Percentiles rank a stretch among this genome's conserved stretches.
These are phyloP conservation scores for Diabrotica undecimpunctata DNA, from an alignment of 1,140 invertebrate species.

Conservation along the genomic window DNA sequence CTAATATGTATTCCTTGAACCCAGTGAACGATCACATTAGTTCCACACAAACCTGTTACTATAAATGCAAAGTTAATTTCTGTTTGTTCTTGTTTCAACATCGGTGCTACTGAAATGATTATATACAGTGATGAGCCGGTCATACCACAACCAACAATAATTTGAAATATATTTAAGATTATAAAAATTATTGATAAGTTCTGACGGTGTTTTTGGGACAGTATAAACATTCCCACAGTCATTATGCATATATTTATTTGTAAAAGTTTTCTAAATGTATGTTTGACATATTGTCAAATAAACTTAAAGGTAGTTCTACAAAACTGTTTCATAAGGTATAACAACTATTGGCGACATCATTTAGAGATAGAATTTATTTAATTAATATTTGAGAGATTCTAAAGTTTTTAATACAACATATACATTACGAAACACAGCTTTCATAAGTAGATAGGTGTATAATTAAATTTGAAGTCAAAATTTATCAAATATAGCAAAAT, in stretches of 20 bases:
- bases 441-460: too few species aligned
- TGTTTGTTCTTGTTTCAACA: conserved; percentile 40
- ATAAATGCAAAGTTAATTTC: conserved; percentile 44
- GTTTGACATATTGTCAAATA: conserved; percentile 17
- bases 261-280: conserved; percentile 10
- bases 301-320: background rate
- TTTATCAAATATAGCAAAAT: too few species aligned
- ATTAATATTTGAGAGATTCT: too few species aligned
- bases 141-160: conserved; percentile 34
- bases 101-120: conserved; percentile 34
- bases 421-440: too few species aligned
- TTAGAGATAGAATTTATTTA: too few species aligned
- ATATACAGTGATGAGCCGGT: conserved; percentile 38
- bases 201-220: conserved; percentile 26
- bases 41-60: conserved; percentile 40
- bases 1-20: conserved; percentile 42
- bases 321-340: too few species aligned
- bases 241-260: conserved; percentile 9
- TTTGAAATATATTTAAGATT: conserved; percentile 35
- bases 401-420: too few species aligned
- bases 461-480: too few species aligned
- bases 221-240: conserved; percentile 20
- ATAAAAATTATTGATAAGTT: conserved; percentile 23
- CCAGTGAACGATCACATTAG: conserved; percentile 40
- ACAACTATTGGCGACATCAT: background rate